Percentiles rank a stretch among this genome's conserved stretches.
Conservation (phyloP, 2,797 vertebrate genomes). For the Eleutherodactylus coqui region DNA sequence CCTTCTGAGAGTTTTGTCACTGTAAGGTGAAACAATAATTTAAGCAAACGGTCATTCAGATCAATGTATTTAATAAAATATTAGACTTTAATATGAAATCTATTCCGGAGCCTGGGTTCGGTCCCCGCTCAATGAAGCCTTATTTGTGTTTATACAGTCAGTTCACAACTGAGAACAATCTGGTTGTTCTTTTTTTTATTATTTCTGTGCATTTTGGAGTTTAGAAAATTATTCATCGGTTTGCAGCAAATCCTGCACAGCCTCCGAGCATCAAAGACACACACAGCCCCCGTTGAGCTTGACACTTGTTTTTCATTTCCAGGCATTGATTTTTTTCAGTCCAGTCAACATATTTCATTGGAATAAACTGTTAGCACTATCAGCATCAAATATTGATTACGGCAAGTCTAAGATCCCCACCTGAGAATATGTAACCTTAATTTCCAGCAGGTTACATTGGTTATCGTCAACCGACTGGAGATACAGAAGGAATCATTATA, state of each 20-base stretch:
- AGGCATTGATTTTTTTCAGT: slow-evolving; percentile 72
- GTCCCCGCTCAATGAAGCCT: background rate
- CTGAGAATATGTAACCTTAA: slow-evolving; percentile 75
- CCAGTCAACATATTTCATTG: slow-evolving; percentile 69
- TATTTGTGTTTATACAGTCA: slow-evolving; percentile 13
- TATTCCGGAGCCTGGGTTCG: background rate
- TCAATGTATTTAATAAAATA: background rate
- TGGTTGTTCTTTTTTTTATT: slow-evolving; percentile 66
- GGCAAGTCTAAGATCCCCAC: slow-evolving; percentile 67
- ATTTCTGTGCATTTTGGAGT: slow-evolving; percentile 65
- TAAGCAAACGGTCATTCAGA: background rate
- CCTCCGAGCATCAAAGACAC: slow-evolving; percentile 66
- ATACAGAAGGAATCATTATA: slow-evolving; percentile 68
- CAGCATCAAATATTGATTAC: slow-evolving; percentile 73
- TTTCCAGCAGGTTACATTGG: slow-evolving; percentile 72
- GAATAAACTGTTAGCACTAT: slow-evolving; percentile 70
- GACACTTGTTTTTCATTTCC: slow-evolving; percentile 74
- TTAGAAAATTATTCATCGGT: slow-evolving; percentile 69
- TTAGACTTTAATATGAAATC: background rate
- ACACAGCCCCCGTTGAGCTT: slow-evolving; percentile 69
- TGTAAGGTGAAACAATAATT: background rate
- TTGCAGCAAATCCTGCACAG: slow-evolving; percentile 68
- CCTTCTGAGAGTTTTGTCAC: background rate
- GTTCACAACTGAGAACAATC: slow-evolving; percentile 57
- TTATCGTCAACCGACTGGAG: slow-evolving; percentile 70